Evolutionary conservation across 2,113 vertebrate species (phyloP), one percentile per base, ranked within the genome.

Genomic region (Zosterops pallidus): DNA sequence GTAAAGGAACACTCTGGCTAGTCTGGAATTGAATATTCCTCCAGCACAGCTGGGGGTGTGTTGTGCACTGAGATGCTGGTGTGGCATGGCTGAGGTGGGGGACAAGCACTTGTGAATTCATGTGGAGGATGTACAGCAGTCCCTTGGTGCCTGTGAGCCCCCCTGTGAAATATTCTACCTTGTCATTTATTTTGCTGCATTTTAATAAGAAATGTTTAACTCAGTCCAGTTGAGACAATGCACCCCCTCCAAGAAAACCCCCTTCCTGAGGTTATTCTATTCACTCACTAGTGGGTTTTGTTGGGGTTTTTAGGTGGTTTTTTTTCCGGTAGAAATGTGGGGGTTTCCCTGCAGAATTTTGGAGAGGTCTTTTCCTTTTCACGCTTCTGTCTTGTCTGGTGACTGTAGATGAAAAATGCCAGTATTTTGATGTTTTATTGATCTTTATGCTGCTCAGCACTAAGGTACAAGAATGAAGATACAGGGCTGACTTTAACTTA

Each of bases 71-170:
- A 33, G 67, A 47, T 26, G 49, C 57, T 79, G 12, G 11, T 20
- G 83, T 79, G 59, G 11, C 8, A 1, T 5, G 26, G 49, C 63
- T 4, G 44, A 65, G n/a, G 1, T 28, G 41, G 24, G 37, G 33
- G 11, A 22, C 0, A 0, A 39, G 33, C 65, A 28, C 47, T 37
- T 63, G 64, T 11, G 68, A 29, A n/a, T 71, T 28, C 6, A 0
- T 0, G 9, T 15, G 57, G 70, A 53, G 83, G 55, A 55, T 50
- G 29, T 23, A 9, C n/a, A 76, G 44, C 55, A 37, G 31, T 62
- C 23, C 9, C 22, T 55, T 26, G 28, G 62, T 69, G 42, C 15
- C 63, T 71, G 18, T 56, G 71, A 59, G 14, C 9, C 18, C 15
- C 20, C 31, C 16, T 57, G 71, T 39, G 59, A 89, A 76, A 46